These are phyloP conservation scores for Rutpela maculata DNA, from an alignment of 2,888 invertebrate species.

Conservation along the genomic window DNA sequence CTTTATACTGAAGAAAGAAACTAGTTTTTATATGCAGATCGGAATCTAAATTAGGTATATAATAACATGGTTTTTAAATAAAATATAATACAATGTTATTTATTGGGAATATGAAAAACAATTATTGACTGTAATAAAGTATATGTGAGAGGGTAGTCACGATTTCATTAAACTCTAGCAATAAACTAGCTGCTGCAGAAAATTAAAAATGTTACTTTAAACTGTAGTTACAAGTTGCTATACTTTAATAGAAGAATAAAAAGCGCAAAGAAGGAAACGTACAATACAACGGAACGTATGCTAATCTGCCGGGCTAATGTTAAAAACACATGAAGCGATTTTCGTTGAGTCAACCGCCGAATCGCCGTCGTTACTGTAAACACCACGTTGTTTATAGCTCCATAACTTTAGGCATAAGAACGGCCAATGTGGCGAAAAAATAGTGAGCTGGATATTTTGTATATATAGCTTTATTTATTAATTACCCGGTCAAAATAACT, in stretches of 20 bases:
- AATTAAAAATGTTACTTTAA: neutral
- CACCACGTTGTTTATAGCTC: no score
- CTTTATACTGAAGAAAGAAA: slow-evolving; percentile 36
- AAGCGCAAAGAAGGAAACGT: no score
- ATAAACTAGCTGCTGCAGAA: neutral
- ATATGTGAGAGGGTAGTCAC: neutral
- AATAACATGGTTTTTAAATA: slow-evolving; percentile 38
- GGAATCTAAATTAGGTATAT: slow-evolving; percentile 35
- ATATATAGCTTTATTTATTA: no score
- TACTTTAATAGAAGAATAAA: neutral
- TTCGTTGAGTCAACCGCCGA: no score
- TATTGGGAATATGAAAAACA: neutral
- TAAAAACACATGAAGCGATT: no score
- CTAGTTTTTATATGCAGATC: slow-evolving; percentile 40
- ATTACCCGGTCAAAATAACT: no score
- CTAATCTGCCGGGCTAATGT: no score
- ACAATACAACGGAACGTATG: no score
- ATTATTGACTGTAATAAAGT: neutral
- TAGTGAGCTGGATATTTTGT: no score
- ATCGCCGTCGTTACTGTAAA: no score
- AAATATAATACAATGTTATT: slow-evolving; percentile 27
- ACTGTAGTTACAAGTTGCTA: neutral
- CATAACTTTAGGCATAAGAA: no score
- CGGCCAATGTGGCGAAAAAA: no score
- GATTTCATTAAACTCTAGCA: neutral